phyloP scores from a whole-genome alignment of 2,113 vertebrate genomes.

The Sphyrna mokarran region DNA sequence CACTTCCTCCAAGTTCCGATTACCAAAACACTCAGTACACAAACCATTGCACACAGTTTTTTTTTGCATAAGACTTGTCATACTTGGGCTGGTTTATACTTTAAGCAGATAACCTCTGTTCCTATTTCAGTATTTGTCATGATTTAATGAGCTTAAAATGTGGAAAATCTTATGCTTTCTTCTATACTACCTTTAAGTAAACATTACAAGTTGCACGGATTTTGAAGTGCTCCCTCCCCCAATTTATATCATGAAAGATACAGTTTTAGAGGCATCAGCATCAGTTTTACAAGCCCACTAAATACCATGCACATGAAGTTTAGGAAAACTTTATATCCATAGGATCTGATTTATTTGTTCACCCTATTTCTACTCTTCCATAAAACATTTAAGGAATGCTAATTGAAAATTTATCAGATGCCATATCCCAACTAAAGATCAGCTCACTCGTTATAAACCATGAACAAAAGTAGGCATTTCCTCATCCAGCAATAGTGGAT shows the following conservation, averaged over 20 bases:
- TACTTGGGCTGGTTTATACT: too few relatives aligned
- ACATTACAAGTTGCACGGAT: neutral
- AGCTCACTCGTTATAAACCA: too few relatives aligned
- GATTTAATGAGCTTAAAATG: neutral
- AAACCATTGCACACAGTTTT: neutral
- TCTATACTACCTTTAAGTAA: neutral
- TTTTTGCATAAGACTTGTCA: neutral
- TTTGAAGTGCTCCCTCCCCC: neutral
- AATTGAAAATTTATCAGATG: neutral
- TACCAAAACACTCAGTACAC: neutral
- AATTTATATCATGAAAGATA: neutral
- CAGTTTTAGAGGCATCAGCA: neutral
- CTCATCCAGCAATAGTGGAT: neutral
- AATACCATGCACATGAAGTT: too few relatives aligned
- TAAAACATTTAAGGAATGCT: neutral
- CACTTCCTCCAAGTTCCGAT: neutral
- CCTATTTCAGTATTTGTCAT: neutral
- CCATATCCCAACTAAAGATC: too few relatives aligned
- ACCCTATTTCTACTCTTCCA: neutral
- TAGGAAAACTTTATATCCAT: neutral
- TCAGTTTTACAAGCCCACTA: neutral
- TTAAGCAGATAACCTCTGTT: neutral
- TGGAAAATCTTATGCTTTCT: too few relatives aligned
- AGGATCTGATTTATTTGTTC: neutral
- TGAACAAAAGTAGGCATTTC: neutral